These are phyloP conservation scores for Eospalax fontanierii DNA, from an alignment of 2,797 vertebrate genomes.

Conservation along the genomic window DNA sequence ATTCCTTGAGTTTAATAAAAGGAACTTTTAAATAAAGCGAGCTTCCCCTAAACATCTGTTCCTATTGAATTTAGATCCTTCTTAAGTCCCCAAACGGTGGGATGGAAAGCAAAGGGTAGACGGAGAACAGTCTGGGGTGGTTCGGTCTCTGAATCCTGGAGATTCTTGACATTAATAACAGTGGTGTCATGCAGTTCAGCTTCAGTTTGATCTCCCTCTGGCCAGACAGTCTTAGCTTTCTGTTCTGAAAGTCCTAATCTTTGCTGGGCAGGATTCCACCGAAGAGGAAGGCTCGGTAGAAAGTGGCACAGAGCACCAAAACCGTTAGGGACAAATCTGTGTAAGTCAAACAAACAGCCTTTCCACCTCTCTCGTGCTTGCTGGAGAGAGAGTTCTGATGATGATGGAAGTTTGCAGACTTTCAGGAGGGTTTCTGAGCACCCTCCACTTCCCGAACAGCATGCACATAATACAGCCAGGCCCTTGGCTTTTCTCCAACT, in stretches of 20 bases:
- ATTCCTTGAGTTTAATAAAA: conserved; percentile 78
- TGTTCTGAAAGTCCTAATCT: not conserved
- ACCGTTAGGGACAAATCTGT: not conserved
- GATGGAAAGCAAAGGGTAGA: not conserved
- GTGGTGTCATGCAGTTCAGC: not conserved
- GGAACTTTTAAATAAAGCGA: conserved; percentile 69
- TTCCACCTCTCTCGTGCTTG: not conserved
- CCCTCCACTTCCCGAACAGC: fast-evolving
- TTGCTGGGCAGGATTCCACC: not conserved
- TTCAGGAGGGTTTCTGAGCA: not conserved
- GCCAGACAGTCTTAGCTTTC: not conserved
- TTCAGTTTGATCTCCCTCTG: not conserved
- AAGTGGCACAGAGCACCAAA: fast-evolving
- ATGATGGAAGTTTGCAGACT: not conserved
- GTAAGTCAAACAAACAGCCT: not conserved
- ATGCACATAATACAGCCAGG: too few relatives aligned
- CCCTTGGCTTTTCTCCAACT: not conserved
- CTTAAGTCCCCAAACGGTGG: not conserved
- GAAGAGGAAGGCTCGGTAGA: not conserved
- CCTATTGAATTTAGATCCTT: conserved; percentile 51
- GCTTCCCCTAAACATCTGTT: not conserved
- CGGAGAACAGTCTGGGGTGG: not conserved
- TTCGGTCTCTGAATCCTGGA: not conserved
- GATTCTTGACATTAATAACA: not conserved
- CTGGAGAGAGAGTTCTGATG: fast-evolving